Conservation (phyloP, 2,113 vertebrate species). For the Beaufortia kweichowensis region DNA sequence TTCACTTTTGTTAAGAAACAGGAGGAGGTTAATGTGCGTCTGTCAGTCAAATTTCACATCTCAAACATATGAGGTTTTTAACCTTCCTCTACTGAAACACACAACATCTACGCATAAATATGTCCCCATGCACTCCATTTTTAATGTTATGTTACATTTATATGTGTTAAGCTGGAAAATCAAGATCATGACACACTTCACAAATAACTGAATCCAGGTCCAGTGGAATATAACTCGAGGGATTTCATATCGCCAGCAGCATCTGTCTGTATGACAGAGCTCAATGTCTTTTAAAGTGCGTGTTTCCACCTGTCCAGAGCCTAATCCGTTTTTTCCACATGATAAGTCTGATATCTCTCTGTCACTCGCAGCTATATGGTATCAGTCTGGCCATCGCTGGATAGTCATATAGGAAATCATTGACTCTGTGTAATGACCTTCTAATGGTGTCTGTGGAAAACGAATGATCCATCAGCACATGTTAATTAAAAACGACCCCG, state of each 20-base stretch:
- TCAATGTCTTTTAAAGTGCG: constrained; percentile 19
- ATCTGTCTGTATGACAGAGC: constrained; percentile 4
- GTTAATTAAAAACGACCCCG: constrained; percentile 54
- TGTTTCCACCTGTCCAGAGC: constrained; percentile 24
- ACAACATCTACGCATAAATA: constrained; percentile 2
- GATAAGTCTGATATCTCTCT: constrained; percentile 36
- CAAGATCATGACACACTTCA: not conserved
- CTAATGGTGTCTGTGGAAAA: constrained; percentile 48
- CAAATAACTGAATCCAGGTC: not conserved
- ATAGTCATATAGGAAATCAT: constrained; percentile 50
- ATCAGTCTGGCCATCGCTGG: constrained; percentile 51
- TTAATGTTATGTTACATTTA: too few species aligned
- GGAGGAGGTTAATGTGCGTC: constrained; percentile 38
- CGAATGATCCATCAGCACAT: constrained; percentile 49
- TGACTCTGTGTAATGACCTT: constrained; percentile 46
- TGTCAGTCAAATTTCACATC: constrained; percentile 1
- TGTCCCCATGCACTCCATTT: not conserved
- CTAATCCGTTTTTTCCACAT: constrained; percentile 20
- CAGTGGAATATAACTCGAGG: not conserved
- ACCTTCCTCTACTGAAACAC: not conserved
- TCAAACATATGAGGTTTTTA: not conserved
- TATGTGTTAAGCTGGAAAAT: too few species aligned
- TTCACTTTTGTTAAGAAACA: constrained; percentile 39
- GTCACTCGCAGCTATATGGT: constrained; percentile 51
- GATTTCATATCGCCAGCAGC: constrained; percentile 9